A percentile compares a stretch with the other conserved stretches of the same genome.
Evolutionary conservation across 2,113 vertebrate species (phyloP).

Genomic region (Phylloscopus trochiloides): DNA sequence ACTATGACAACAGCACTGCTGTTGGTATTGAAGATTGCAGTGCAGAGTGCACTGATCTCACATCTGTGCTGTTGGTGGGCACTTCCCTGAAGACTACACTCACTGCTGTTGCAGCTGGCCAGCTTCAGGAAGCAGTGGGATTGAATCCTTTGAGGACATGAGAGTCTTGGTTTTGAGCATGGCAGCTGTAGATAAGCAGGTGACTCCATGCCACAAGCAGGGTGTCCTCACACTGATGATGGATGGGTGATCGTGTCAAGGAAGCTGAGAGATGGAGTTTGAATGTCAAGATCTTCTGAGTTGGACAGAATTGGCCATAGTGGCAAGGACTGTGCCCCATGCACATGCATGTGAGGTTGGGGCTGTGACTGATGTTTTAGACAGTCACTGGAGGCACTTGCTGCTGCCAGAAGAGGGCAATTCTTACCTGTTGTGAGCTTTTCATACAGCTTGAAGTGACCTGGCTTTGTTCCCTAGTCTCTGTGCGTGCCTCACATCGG

Average conservation of each 20-base stretch:
- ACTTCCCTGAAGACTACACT: background rate
- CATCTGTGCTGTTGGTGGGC: background rate
- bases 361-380: background rate
- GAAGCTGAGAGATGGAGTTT: background rate
- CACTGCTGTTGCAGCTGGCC: background rate
- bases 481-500: background rate
- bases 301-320: background rate
- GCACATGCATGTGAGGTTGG: accelerated
- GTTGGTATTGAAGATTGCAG: background rate
- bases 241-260: background rate
- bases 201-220: background rate
- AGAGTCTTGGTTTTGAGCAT: background rate
- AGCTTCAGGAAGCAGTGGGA: background rate
- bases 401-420: background rate
- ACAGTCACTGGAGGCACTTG: background rate
- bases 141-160: accelerated
- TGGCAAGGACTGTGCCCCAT: background rate
- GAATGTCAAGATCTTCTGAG: background rate
- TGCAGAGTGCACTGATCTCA: background rate
- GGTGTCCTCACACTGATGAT: background rate
- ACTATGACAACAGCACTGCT: background rate
- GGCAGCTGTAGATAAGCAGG: background rate
- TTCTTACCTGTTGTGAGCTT: background rate
- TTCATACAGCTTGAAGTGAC: background rate
- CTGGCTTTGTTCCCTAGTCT: background rate